Evolutionary conservation across 2,888 invertebrate genomes (phyloP).

Genomic region (Nemotelus pantherinus): DNA sequence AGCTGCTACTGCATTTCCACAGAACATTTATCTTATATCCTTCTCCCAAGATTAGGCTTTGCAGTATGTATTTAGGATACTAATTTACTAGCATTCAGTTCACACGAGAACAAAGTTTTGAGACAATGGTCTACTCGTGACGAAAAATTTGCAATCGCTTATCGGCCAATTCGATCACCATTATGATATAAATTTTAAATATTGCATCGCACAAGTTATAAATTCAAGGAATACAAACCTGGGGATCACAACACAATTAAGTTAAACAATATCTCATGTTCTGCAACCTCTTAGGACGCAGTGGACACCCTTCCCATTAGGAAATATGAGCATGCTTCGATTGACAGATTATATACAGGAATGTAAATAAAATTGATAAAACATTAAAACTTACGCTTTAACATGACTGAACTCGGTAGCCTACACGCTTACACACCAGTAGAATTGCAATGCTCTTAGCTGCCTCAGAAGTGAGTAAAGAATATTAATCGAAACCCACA

Average conservation of each 20-base stretch:
- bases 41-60: too few relatives aligned
- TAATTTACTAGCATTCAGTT: not conserved
- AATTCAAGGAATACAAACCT: slow-evolving; percentile 43
- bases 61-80: too few relatives aligned
- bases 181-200: slow-evolving; percentile 42
- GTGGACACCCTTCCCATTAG: not conserved
- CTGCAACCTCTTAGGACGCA: not conserved
- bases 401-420: too few relatives aligned
- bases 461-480: too few relatives aligned
- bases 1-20: too few relatives aligned
- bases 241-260: slow-evolving; percentile 46
- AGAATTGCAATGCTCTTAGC: too few relatives aligned
- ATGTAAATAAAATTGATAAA: too few relatives aligned
- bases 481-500: too few relatives aligned
- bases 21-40: too few relatives aligned
- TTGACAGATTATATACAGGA: too few relatives aligned
- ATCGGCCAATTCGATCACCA: slow-evolving; percentile 31
- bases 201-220: slow-evolving; percentile 39
- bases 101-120: not conserved
- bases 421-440: too few relatives aligned
- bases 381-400: too few relatives aligned
- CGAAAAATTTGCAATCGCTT: slow-evolving; percentile 40
- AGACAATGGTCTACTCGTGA: slow-evolving; percentile 13
- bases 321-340: not conserved
- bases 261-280: slow-evolving; percentile 40